A percentile compares a stretch with the other conserved stretches of the same genome.
Evolutionary conservation across 2,797 vertebrate genomes (phyloP).

Genomic region (Champsocephalus esox): DNA sequence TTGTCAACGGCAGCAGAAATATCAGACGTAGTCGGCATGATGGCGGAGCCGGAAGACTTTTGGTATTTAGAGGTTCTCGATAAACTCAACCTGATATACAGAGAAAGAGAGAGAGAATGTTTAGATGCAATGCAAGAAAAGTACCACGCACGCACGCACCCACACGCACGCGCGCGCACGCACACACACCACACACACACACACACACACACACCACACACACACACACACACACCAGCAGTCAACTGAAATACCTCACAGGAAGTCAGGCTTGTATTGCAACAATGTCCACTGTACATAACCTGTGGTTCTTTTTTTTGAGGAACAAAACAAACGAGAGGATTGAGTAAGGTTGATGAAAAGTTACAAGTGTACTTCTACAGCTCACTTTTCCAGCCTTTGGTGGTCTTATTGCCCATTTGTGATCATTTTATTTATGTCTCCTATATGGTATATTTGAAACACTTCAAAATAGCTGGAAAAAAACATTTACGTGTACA

Average conservation of each 20-base stretch:
- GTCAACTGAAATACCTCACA: slow-evolving; percentile 38
- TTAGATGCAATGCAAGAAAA: slow-evolving; percentile 12
- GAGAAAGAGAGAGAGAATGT: slow-evolving; percentile 27
- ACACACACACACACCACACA: slow-evolving; percentile 2
- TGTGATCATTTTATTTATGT: background rate
- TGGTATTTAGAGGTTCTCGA: slow-evolving; percentile 48
- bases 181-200: background rate
- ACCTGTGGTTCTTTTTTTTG: background rate
- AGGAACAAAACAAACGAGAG: background rate
- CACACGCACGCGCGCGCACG: no score
- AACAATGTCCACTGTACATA: slow-evolving; percentile 15
- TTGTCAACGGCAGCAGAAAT: slow-evolving; percentile 44
- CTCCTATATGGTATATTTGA: background rate
- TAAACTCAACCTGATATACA: slow-evolving; percentile 62
- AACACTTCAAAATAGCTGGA: no score
- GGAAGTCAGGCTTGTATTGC: slow-evolving; percentile 44
- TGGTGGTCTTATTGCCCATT: background rate
- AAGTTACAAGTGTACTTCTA: slow-evolving; percentile 4
- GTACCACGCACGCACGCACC: no score
- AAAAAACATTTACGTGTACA: no score
- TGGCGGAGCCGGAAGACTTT: slow-evolving; percentile 34
- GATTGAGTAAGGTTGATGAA: slow-evolving; percentile 16
- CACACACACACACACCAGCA: background rate
- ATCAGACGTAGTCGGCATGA: slow-evolving; percentile 44
- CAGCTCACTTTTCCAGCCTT: background rate